These are phyloP conservation scores for Drosophila bocki DNA, from an alignment of 1,140 invertebrate genomes.

Conservation along the genomic window DNA sequence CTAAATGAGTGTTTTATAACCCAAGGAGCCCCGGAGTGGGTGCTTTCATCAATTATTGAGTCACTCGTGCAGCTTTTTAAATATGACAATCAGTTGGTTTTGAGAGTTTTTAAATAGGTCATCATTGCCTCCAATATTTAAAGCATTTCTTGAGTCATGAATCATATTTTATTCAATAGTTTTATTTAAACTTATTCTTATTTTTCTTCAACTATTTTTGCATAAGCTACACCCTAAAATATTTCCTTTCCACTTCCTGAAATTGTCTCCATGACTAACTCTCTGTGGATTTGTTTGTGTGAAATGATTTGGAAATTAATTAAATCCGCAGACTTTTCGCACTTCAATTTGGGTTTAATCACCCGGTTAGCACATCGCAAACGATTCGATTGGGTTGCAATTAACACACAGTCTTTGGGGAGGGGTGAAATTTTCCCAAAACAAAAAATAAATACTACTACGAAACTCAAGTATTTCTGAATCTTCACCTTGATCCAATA, in stretches of 20 bases:
- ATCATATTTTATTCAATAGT: neutral
- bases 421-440: slow-evolving; percentile 1
- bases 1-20: slow-evolving; percentile 5
- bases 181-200: neutral
- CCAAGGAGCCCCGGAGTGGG: slow-evolving; percentile 1
- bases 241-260: slow-evolving; percentile 10
- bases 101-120: neutral
- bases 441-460: neutral
- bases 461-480: slow-evolving; percentile 4
- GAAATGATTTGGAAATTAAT: slow-evolving; percentile 8
- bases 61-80: neutral
- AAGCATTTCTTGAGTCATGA: neutral
- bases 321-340: slow-evolving; percentile 28
- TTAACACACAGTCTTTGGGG: slow-evolving; percentile 16
- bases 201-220: neutral
- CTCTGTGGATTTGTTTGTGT: slow-evolving; percentile 6
- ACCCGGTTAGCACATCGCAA: slow-evolving; percentile 33
- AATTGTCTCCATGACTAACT: slow-evolving; percentile 8
- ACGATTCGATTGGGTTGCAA: slow-evolving; percentile 35
- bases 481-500: slow-evolving; percentile 41
- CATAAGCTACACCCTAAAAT: neutral
- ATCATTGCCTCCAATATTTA: neutral
- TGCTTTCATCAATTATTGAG: slow-evolving; percentile 1
- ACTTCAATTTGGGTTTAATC: slow-evolving; percentile 31
- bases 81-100: slow-evolving; percentile 3